phyloP scores from a whole-genome alignment of 2,113 vertebrate genomes.

The Epinephelus fuscoguttatus region DNA sequence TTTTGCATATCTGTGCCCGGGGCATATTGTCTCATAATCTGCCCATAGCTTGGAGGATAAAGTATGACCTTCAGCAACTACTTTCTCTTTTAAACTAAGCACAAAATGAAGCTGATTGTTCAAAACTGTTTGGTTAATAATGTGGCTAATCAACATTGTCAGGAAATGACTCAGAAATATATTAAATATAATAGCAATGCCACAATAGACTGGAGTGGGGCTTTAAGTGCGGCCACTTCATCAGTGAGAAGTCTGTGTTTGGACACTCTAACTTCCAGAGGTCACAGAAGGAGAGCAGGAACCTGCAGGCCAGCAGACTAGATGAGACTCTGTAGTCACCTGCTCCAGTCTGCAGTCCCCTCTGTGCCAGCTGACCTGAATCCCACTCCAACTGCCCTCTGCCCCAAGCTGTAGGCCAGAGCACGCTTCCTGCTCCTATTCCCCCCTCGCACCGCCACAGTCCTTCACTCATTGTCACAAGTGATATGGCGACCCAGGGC shows the following conservation, averaged over 20 bases:
- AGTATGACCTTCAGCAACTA: no score
- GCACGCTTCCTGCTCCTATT: conserved; percentile 19
- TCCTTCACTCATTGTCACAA: conserved; percentile 39
- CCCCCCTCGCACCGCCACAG: conserved; percentile 3
- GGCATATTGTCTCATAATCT: no score
- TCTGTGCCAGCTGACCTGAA: conserved; percentile 80
- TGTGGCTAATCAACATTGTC: no score
- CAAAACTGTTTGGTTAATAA: no score
- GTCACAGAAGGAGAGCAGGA: conserved; percentile 57
- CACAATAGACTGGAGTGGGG: no score
- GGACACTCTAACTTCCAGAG: conserved; percentile 52
- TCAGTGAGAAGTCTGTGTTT: conserved; percentile 38
- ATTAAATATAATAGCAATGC: no score
- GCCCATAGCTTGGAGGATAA: no score
- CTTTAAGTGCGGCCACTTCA: conserved; percentile 19
- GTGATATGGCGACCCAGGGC: conserved; percentile 22
- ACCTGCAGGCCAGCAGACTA: conserved; percentile 65
- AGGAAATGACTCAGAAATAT: no score
- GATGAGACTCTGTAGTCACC: conserved; percentile 69
- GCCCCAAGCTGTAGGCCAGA: conserved; percentile 75
- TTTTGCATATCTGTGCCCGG: no score
- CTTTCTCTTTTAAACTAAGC: no score
- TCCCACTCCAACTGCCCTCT: conserved; percentile 78
- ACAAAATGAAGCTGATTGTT: no score
- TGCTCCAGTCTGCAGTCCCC: conserved; percentile 57